Percentiles rank a stretch among this genome's conserved stretches.
phyloP scores from a whole-genome alignment of 2,888 invertebrate genomes.

The Biston betularia region DNA sequence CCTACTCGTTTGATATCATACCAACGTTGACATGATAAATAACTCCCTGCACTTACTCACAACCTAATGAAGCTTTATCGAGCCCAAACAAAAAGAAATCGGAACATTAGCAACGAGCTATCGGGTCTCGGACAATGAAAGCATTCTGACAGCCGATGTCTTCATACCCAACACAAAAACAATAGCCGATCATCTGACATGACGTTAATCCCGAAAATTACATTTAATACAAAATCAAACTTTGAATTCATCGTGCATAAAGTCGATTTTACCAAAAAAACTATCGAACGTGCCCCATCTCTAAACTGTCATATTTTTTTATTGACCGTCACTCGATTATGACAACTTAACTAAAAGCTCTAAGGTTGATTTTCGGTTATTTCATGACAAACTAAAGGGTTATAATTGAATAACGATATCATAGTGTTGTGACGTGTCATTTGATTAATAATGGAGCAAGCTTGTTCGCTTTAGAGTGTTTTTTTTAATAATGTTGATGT shows the following conservation, averaged over 20 bases:
- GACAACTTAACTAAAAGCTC: fast-evolving
- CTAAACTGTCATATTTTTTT: constrained; percentile 48
- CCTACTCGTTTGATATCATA: constrained; percentile 58
- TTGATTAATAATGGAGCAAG: constrained; percentile 84
- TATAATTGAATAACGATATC: constrained; percentile 82
- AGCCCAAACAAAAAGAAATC: constrained; percentile 44
- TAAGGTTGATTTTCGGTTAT: constrained; percentile 43
- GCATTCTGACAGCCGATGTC: constrained; percentile 76
- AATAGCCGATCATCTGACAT: constrained; percentile 76
- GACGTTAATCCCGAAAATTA: constrained; percentile 62
- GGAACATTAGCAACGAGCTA: constrained; percentile 68
- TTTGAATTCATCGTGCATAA: constrained; percentile 34
- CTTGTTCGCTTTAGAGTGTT: constrained; percentile 70
- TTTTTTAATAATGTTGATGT: constrained; percentile 71
- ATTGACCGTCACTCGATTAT: constrained; percentile 24
- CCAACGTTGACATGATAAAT: constrained; percentile 68
- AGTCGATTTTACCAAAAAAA: constrained; percentile 49
- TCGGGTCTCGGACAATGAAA: constrained; percentile 67
- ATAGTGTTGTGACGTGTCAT: constrained; percentile 83
- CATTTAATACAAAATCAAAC: constrained; percentile 41
- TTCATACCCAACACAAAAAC: constrained; percentile 80
- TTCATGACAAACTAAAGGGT: constrained; percentile 66
- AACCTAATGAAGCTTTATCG: constrained; percentile 56
- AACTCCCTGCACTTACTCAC: constrained; percentile 39
- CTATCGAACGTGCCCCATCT: constrained; percentile 36